A percentile compares a stretch with the other conserved stretches of the same genome.
phyloP scores from a whole-genome alignment of 1,140 invertebrate species.

The Lucilia cuprina region DNA sequence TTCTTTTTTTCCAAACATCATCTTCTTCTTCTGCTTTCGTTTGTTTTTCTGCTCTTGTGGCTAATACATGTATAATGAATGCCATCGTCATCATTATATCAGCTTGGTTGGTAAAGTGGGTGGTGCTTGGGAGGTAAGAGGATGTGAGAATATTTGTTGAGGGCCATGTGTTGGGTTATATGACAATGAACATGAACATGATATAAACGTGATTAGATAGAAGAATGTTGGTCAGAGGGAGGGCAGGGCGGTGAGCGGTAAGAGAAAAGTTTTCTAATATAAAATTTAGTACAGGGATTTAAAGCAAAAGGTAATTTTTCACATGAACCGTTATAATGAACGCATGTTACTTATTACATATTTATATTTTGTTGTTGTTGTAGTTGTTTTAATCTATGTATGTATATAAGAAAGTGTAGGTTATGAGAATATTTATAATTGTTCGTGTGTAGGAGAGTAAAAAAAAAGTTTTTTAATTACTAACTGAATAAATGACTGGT shows the following conservation, averaged over 20 bases:
- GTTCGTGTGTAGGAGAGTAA: not conserved
- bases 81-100: too few species aligned
- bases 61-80: not conserved
- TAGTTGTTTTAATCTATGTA: not conserved
- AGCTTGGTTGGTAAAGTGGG: not conserved
- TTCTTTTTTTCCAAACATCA: not conserved
- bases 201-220: not conserved
- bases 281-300: not conserved
- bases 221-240: not conserved
- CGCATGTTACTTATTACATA: not conserved
- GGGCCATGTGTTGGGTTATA: not conserved
- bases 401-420: too few species aligned
- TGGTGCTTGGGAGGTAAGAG: not conserved
- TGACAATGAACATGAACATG: constrained; percentile 1
- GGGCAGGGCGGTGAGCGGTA: not conserved
- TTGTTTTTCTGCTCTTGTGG: not conserved
- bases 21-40: not conserved
- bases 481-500: not conserved
- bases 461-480: not conserved
- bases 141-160: not conserved
- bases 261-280: not conserved
- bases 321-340: constrained; percentile 52
- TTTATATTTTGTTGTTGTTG: not conserved
- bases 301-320: constrained; percentile 42
- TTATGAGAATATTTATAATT: not conserved